Percentiles rank a stretch among this genome's conserved stretches.
phyloP scores from a whole-genome alignment of 2,797 vertebrate species.

The Gallinago nigripennis region DNA sequence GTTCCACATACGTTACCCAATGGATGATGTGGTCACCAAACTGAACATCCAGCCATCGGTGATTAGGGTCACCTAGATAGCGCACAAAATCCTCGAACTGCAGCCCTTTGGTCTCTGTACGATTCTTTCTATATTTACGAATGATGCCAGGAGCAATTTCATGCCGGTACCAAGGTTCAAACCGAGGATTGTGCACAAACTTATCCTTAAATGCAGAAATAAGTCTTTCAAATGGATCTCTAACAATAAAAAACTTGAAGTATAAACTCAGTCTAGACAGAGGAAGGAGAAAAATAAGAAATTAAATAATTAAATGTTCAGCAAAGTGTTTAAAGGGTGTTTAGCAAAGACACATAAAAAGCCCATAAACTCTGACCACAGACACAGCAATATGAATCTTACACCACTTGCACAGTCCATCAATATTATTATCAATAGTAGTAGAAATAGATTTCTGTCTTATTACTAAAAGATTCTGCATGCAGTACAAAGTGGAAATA shows the following conservation, averaged over 20 bases:
- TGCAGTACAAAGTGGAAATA: not conserved
- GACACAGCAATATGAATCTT: not conserved
- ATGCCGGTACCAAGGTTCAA: constrained; percentile 97
- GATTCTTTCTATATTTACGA: constrained; percentile 89
- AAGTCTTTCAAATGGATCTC: constrained; percentile 96
- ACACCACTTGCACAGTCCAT: not conserved
- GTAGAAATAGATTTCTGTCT: not conserved
- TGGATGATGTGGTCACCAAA: constrained; percentile 96
- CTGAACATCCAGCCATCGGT: constrained; percentile 87
- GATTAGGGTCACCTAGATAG: constrained; percentile 92
- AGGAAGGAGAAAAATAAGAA: not conserved
- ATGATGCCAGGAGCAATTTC: constrained; percentile 95
- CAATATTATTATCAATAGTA: not conserved
- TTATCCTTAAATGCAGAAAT: constrained; percentile 98
- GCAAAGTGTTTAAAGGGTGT: not conserved
- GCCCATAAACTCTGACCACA: not conserved
- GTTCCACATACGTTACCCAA: constrained; percentile 92
- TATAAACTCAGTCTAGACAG: constrained; percentile 87
- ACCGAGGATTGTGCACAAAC: constrained; percentile 95
- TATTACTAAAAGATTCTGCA: not conserved
- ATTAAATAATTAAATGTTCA: not conserved
- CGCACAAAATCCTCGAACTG: constrained; percentile 97
- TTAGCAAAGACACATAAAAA: not conserved
- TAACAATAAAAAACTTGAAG: constrained; percentile 98
- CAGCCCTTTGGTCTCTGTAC: constrained; percentile 84